A percentile compares a stretch with the other conserved stretches of the same genome.
Evolutionary conservation across 2,113 vertebrate genomes (phyloP).

Genomic region (Trogon melanurus): DNA sequence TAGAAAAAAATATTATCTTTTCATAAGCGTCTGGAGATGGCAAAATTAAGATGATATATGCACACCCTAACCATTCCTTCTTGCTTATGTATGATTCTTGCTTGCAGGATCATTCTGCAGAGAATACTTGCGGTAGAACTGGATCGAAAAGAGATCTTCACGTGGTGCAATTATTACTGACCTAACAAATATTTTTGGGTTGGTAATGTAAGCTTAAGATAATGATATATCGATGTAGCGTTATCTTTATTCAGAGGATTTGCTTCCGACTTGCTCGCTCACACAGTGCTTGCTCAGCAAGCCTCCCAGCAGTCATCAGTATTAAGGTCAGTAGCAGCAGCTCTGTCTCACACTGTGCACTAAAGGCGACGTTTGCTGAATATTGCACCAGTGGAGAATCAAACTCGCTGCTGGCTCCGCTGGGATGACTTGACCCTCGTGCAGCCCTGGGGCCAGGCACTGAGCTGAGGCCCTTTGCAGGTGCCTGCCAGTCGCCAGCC

Average conservation of each 20-base stretch:
- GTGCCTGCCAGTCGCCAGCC: no score
- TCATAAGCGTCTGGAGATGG: neutral
- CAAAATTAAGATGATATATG: neutral
- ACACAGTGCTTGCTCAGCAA: conserved; percentile 28
- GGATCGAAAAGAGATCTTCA: neutral
- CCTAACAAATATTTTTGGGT: neutral
- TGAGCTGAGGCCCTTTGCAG: neutral
- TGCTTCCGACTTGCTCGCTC: neutral
- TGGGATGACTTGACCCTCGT: neutral
- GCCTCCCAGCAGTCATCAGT: neutral
- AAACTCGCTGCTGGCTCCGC: neutral
- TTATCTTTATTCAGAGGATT: conserved; percentile 23
- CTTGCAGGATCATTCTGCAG: neutral
- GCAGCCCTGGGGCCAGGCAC: neutral
- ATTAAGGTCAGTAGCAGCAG: conserved; percentile 19
- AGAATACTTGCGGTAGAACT: neutral
- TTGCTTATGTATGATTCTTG: neutral
- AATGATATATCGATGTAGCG: neutral
- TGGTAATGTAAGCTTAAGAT: conserved; percentile 9
- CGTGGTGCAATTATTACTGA: neutral
- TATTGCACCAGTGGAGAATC: neutral
- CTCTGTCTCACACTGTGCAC: neutral
- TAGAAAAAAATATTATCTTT: neutral
- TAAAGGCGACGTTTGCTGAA: neutral
- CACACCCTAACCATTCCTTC: neutral